Base-by-base conservation (phyloP, 2,888 invertebrate species). In the Eristalis pertinax region DNA sequence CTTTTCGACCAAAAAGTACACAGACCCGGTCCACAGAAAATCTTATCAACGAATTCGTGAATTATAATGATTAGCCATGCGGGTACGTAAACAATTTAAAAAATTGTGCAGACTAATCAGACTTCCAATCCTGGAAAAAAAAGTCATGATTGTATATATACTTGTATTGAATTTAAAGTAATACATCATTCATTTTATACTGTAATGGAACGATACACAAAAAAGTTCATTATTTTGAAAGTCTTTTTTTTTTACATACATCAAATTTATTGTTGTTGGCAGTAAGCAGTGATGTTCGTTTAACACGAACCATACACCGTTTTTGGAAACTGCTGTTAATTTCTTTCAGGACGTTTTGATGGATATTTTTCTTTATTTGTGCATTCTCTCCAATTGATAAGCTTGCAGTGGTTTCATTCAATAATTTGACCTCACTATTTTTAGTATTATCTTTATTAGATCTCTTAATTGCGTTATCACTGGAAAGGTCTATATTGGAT, bases 231-330 rank as follows among this genome's bases (percentile, higher is more conserved):
- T 78, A 78, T 78, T 68, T 43, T 60, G 70, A 79, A 41, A 76
- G 63, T 35, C 50, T 80, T 63, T 76, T 32, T 26, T 80, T 63
- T 11, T 80, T 84, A 87, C 84, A 84, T 87, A 87, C 87, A 76
- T 84, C 64, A 76, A 69, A 64, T 73, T 87, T 41, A 29, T 32
- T 43, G 50, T 41, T 60, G 87, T 68, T 76, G 58, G 64, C 63
- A 74, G 83, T 75, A 32, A 76, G 38, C 24, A 76, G 32, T 15
- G 67, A 26, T 11, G 43, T 64, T 75, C 87, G 87, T 64, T 79
- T 84, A 35, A 87, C 58, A 43, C 87, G 84, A 87, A 87, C 87
- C 72, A 75, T 32, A 76, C 87, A 87, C 26, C 43, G 63, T 72
- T 73, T 87, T 41, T 70, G 19, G 73, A 64, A 69, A 67, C 32